Base-by-base conservation (phyloP, 2,888 invertebrate genomes). In the Nowickia ferox region DNA sequence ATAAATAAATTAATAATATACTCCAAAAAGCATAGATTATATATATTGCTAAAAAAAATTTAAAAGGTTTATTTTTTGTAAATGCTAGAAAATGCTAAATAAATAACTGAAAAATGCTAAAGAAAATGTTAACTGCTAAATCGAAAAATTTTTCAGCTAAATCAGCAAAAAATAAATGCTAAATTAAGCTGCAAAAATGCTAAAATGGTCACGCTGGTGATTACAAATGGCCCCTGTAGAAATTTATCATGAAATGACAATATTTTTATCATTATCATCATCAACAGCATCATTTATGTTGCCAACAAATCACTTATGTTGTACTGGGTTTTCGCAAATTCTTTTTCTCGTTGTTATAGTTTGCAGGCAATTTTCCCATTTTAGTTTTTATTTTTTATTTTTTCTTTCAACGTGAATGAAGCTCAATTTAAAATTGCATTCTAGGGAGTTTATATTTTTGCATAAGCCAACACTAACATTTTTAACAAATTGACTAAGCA, bases 401-500 rank as follows among this genome's bases (percentile, higher is more conserved):
- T 68, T 44, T 75, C 48, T 78, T 78, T 59, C 57, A 30, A 30
- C 30, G 30, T 30, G 84, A 84, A 71, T 63, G 48, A 83, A 83
- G 65, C 83, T 72, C 76, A 83, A 80, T 86, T 86, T 83, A 76
- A 72, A 86, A 86, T 76, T 83, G 79, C 83, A 83, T 79, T 83
- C 83, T 69, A 61, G 86, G 79, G 79, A 83, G 76, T 77, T 65
- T 59, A 77, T 72, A 38, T 55, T 40, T 61, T 22, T 51, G 65
- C 42, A 51, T 44, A n/a, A 59, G 44, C 75, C n/a, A 0, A 44
- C n/a, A 22, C 19, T 22, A n/a, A 57, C 57, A 57, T 22, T 48
- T 40, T 13, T 42, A 42, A 11, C 19, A 61, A 17, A 57, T 55
- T 51, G 10, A 15, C 48, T 38, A 30, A 44, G 30, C 19, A 61